phyloP scores from a whole-genome alignment of 2,888 invertebrate species.

The Fragum fragum region DNA sequence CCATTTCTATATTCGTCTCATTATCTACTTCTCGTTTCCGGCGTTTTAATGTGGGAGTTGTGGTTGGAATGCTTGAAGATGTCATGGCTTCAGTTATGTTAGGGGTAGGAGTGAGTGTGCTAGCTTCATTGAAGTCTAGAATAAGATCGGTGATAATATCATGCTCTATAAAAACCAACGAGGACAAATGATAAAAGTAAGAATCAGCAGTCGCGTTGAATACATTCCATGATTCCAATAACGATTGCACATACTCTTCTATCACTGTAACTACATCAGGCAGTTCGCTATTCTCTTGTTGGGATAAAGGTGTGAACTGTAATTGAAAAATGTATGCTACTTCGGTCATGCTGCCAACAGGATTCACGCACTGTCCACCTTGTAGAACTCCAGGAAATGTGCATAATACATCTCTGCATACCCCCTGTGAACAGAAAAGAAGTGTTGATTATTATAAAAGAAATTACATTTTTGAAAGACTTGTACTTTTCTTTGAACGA shows the following conservation, averaged over 20 bases:
- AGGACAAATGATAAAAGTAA: background rate
- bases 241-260: background rate
- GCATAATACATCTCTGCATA: constrained; percentile 38
- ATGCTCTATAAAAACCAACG: background rate
- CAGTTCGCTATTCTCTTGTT: background rate
- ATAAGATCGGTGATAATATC: too few relatives aligned
- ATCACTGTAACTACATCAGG: background rate
- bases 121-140: too few relatives aligned
- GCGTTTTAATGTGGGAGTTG: too few relatives aligned
- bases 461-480: too few relatives aligned
- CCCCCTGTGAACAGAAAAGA: constrained; percentile 11
- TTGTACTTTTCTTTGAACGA: too few relatives aligned
- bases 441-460: too few relatives aligned
- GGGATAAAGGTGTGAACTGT: constrained; percentile 11
- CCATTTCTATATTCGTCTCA: too few relatives aligned
- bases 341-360: constrained; percentile 25
- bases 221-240: background rate
- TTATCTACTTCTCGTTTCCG: too few relatives aligned
- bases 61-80: too few relatives aligned
- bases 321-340: constrained; percentile 33
- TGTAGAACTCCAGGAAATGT: constrained; percentile 35
- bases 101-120: too few relatives aligned
- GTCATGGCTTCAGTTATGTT: too few relatives aligned
- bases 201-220: background rate
- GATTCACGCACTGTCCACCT: constrained; percentile 33